phyloP scores from a whole-genome alignment of 2,888 invertebrate species.

The Danaus chrysippus region DNA sequence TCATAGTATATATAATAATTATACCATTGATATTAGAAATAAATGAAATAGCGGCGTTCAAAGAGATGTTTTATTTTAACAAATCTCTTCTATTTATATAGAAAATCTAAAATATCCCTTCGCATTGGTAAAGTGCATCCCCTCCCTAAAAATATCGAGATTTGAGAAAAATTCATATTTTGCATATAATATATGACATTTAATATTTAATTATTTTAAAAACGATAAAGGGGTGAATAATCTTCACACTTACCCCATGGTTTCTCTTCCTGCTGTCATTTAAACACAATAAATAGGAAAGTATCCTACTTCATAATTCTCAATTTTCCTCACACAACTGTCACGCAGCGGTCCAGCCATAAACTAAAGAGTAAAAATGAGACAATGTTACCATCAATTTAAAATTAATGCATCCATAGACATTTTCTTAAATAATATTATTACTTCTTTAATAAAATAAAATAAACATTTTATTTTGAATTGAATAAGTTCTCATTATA shows the following conservation, averaged over 20 bases:
- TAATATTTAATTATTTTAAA: not conserved
- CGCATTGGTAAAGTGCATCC: conserved; percentile 74
- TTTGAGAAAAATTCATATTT: conserved; percentile 51
- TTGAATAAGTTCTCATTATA: too few species aligned
- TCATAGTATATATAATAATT: conserved; percentile 13
- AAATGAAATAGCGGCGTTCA: not conserved
- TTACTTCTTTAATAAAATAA: too few species aligned
- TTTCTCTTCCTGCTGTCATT: conserved; percentile 91
- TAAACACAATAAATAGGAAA: conserved; percentile 71
- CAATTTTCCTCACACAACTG: conserved; percentile 41
- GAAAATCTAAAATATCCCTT: conserved; percentile 67
- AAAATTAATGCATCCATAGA: too few species aligned
- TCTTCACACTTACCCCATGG: conserved; percentile 84
- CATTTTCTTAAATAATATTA: too few species aligned
- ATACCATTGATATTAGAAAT: not conserved
- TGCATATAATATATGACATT: conserved; percentile 18
- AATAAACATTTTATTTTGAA: too few species aligned
- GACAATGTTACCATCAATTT: too few species aligned
- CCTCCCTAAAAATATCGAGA: conserved; percentile 75
- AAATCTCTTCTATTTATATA: conserved; percentile 16
- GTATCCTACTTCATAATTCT: conserved; percentile 44
- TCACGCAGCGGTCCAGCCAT: conserved; percentile 35
- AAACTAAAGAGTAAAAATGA: too few species aligned
- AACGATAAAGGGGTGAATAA: not conserved
- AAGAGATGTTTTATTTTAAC: conserved; percentile 2